phyloP scores from a whole-genome alignment of 2,797 vertebrate species.

The Discoglossus pictus region DNA sequence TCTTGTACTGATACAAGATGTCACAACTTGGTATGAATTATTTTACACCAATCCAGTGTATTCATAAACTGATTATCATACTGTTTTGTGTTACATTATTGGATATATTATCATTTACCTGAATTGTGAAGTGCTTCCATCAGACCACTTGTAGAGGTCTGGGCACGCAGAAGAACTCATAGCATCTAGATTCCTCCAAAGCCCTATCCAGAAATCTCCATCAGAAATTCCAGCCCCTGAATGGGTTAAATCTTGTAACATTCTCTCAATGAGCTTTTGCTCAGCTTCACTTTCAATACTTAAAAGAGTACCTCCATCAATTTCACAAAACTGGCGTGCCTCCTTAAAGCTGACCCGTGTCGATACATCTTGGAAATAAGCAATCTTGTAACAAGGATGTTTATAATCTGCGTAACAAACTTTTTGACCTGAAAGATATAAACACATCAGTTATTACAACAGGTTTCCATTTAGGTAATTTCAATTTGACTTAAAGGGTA shows the following conservation, averaged over 20 bases:
- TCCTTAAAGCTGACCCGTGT: conserved; percentile 88
- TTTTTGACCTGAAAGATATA: conserved; percentile 78
- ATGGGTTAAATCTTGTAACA: conserved; percentile 82
- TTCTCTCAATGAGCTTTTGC: conserved; percentile 84
- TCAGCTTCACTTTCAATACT: conserved; percentile 82
- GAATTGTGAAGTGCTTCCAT: conserved; percentile 81
- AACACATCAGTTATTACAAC: too few species aligned
- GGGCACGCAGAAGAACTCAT: conserved; percentile 77
- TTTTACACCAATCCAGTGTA: too few species aligned
- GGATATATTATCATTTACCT: conserved; percentile 70
- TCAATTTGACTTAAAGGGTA: too few species aligned
- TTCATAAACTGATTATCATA: too few species aligned
- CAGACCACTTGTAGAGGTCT: conserved; percentile 87
- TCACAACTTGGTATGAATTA: too few species aligned
- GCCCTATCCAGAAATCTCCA: conserved; percentile 95
- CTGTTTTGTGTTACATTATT: too few species aligned
- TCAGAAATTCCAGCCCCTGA: conserved; percentile 78
- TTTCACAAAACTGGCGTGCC: conserved; percentile 82
- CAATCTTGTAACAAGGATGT: conserved; percentile 88
- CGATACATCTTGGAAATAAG: conserved; percentile 89
- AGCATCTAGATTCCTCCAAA: conserved; percentile 78
- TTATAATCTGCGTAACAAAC: conserved; percentile 79
- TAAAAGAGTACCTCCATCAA: conserved; percentile 81
- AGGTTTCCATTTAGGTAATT: too few species aligned
- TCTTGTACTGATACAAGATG: too few species aligned